A percentile compares a stretch with the other conserved stretches of the same genome.
phyloP scores from a whole-genome alignment of 1,140 invertebrate species.

The Mylabris phalerata region DNA sequence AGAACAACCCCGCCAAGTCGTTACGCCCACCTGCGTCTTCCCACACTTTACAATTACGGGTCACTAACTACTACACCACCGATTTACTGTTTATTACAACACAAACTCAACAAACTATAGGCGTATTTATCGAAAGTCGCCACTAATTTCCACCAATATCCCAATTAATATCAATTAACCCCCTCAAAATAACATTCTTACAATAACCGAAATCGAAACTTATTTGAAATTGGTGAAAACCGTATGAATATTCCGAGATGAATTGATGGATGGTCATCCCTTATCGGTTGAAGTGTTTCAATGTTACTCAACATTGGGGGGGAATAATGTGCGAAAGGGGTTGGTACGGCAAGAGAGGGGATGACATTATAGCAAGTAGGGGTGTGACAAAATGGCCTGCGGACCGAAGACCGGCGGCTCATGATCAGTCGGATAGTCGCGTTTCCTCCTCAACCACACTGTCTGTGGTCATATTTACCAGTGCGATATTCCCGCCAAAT shows the following conservation, averaged over 20 bases:
- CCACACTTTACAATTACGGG: conserved; percentile 38
- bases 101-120: conserved; percentile 7
- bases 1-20: conserved; percentile 29
- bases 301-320: too few species aligned
- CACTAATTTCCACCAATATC: too few species aligned
- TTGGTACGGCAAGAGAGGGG: conserved; percentile 25
- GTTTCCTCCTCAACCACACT: conserved; percentile 19
- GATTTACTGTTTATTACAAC: conserved; percentile 26
- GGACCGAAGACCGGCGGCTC: conserved; percentile 36
- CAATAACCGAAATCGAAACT: too few species aligned
- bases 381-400: conserved; percentile 44
- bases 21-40: conserved; percentile 36
- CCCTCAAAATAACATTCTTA: too few species aligned
- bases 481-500: neutral
- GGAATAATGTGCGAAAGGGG: conserved; percentile 8
- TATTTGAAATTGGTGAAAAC: too few species aligned
- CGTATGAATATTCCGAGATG: too few species aligned
- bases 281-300: neutral
- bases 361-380: conserved; percentile 38
- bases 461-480: conserved; percentile 4
- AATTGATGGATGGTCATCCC: too few species aligned
- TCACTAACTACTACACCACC: conserved; percentile 29
- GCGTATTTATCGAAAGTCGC: too few species aligned
- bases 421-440: conserved; percentile 37
- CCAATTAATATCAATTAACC: too few species aligned